Percentiles rank a stretch among this genome's conserved stretches.
phyloP scores from a whole-genome alignment of 2,113 vertebrate species.

The Riparia riparia region DNA sequence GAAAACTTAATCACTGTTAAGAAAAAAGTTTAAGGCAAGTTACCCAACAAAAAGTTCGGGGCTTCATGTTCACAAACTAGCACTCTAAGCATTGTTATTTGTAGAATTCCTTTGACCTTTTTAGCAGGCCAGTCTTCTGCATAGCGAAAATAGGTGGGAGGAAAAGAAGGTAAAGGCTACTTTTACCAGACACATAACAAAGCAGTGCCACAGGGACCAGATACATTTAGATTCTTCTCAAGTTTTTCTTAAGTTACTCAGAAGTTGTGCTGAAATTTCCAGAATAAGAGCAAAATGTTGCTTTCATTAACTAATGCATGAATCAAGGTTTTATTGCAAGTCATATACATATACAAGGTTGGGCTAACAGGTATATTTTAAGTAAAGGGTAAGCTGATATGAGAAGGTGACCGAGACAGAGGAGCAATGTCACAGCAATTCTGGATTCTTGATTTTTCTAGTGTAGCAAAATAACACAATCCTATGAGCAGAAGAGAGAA shows the following conservation, averaged over 20 bases:
- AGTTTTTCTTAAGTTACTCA: neutral
- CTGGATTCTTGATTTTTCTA: neutral
- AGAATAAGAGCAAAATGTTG: neutral
- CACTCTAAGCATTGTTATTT: neutral
- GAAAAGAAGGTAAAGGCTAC: conserved; percentile 29
- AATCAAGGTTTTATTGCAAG: neutral
- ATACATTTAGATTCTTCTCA: neutral
- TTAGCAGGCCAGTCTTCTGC: neutral
- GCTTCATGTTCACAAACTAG: neutral
- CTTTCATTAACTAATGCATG: neutral
- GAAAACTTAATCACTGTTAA: neutral
- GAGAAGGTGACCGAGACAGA: conserved; percentile 32
- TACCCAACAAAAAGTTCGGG: neutral
- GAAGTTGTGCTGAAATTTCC: neutral
- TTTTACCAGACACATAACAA: neutral
- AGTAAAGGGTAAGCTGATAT: conserved; percentile 35
- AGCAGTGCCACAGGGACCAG: neutral
- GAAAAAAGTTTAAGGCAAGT: neutral
- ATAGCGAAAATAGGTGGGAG: conserved; percentile 13
- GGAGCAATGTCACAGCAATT: neutral
- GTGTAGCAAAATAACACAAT: neutral
- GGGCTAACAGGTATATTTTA: conserved; percentile 2
- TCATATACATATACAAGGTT: neutral
- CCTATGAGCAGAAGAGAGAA: neutral
- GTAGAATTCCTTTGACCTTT: neutral